These are phyloP conservation scores for Acanthosepion lycidas DNA, from an alignment of 2,888 invertebrate genomes.

Conservation along the genomic window DNA sequence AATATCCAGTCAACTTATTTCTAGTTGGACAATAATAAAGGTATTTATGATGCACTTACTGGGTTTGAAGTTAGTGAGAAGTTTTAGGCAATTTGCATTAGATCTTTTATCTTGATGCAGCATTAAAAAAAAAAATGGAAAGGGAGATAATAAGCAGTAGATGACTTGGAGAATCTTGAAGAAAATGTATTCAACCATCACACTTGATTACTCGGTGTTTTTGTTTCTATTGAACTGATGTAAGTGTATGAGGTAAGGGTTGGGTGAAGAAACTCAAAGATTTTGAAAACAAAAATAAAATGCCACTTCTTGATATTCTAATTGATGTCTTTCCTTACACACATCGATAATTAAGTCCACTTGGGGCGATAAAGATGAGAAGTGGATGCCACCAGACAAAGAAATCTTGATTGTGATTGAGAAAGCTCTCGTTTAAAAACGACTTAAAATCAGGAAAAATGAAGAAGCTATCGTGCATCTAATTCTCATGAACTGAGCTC, in stretches of 20 bases:
- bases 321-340: constrained; percentile 13
- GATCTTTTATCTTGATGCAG: neutral
- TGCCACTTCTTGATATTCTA: constrained; percentile 20
- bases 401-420: constrained; percentile 33
- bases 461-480: neutral
- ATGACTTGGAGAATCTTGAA: neutral
- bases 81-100: constrained; percentile 33
- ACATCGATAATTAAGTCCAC: constrained; percentile 33
- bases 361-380: constrained; percentile 20
- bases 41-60: constrained; percentile 20
- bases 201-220: neutral
- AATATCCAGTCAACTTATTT: constrained; percentile 33
- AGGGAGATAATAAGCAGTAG: neutral
- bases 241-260: neutral
- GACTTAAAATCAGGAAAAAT: constrained; percentile 7
- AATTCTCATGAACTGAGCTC: neutral
- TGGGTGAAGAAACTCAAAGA: neutral
- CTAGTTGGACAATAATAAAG: constrained; percentile 33
- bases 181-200: constrained; percentile 20
- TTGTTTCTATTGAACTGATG: neutral
- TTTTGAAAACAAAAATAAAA: constrained; percentile 33
- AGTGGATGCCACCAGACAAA: constrained; percentile 20
- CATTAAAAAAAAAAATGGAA: neutral
- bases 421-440: constrained; percentile 20
- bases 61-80: constrained; percentile 10